A percentile compares a stretch with the other conserved stretches of the same genome.
Evolutionary conservation across 2,888 invertebrate species (phyloP).

Genomic region (Epinotia ramella): DNA sequence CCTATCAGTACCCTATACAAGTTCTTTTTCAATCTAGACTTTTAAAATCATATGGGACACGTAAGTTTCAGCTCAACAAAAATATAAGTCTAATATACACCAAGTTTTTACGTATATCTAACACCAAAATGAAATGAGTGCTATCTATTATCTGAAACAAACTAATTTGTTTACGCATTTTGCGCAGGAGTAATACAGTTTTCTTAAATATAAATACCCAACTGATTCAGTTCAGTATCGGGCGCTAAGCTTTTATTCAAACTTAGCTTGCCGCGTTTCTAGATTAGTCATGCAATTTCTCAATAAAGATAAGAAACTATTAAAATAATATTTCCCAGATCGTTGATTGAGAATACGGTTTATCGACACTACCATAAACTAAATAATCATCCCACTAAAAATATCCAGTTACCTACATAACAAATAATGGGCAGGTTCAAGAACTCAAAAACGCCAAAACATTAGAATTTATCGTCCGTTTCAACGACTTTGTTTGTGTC

Average conservation of each 20-base stretch:
- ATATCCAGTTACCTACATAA: conserved; percentile 34
- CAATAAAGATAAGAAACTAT: not conserved
- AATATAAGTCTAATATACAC: too few species aligned
- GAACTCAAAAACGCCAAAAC: conserved; percentile 31
- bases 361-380: conserved; percentile 18
- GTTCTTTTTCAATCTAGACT: too few species aligned
- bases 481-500: not conserved
- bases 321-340: not conserved
- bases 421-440: conserved; percentile 24
- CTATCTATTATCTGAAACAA: too few species aligned
- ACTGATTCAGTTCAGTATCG: too few species aligned
- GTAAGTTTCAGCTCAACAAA: not conserved
- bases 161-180: too few species aligned
- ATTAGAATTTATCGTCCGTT: not conserved
- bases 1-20: too few species aligned
- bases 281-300: not conserved
- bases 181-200: too few species aligned
- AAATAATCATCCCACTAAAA: conserved; percentile 17
- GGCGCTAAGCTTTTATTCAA: not conserved
- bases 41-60: too few species aligned
- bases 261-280: not conserved
- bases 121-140: too few species aligned
- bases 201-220: too few species aligned
- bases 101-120: too few species aligned
- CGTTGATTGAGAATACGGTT: conserved; percentile 4